Evolutionary conservation across 2,797 vertebrate species (phyloP), one percentile per base, ranked within the genome.

Genomic region (Danionella dracula): DNA sequence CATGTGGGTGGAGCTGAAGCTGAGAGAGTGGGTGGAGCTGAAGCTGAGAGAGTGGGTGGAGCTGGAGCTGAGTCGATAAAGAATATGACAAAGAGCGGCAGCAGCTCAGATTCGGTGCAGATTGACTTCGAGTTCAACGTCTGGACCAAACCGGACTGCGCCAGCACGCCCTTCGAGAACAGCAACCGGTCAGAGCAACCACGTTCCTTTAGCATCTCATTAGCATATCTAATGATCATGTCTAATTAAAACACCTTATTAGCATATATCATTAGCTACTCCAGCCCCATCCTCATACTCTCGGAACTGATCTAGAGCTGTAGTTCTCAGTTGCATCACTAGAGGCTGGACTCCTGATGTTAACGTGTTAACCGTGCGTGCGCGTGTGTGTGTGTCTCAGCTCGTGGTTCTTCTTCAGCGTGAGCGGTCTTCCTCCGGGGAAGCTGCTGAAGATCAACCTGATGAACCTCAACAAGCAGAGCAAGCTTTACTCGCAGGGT

Each of bases 401-500:
- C 74, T 97, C 96, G 0, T 98, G 96, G 96, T 99, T 97, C 84
- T 93, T 94, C 89, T 98, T 99, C 84, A 96, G 94, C 4, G 89
- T 98, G 27, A 86, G 87, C 0, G 94, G 95, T 0, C 88, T 85
- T 0, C 41, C 77, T 0, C 91, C 94, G 1, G 94, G 94, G 4
- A 98, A 93, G 78, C 72, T 94, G 44, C 89, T 99, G 72, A 99
- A 97, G 85, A 91, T 99, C 76, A 96, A 96, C 59, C 86, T 99
- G 55, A 91, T 95, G 88, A 99, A 99, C 83, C 97, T 99, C 95
- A 99, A 99, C 84, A 97, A 96, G 72, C 96, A 99, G 84, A 96
- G 92, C 83, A 96, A 96, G 77, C 91, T 99, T 9, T 99, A 98
- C 75, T 92, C 91, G 6, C 96, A 99, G 84, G 96, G 96, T 74